Evolutionary conservation across 2,888 invertebrate genomes (phyloP).

Genomic region (Odontothrips loti): DNA sequence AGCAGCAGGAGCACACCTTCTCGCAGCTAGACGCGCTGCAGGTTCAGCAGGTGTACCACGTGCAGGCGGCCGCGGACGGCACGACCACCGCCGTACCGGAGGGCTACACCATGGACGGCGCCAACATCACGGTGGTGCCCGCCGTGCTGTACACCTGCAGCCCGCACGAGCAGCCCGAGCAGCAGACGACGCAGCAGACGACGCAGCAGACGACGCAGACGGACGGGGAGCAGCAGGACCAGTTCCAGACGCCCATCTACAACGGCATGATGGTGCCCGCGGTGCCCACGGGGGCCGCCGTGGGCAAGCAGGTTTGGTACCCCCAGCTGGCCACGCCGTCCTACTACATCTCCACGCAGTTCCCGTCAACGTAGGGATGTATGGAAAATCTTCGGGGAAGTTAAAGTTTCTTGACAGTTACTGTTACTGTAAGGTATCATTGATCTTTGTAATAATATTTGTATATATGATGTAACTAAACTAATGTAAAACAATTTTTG

Average conservation of each 20-base stretch:
- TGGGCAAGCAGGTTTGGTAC: constrained; percentile 4
- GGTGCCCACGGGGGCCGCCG: neutral
- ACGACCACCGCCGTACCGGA: neutral
- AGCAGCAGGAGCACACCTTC: constrained; percentile 16
- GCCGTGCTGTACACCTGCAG: neutral
- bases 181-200: neutral
- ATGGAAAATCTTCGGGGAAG: neutral
- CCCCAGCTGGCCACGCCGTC: neutral
- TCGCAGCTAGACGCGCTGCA: constrained; percentile 10
- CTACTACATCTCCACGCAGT: constrained; percentile 17
- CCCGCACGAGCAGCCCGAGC: constrained; percentile 2
- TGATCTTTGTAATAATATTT: neutral
- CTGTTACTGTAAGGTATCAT: neutral
- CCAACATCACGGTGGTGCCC: neutral
- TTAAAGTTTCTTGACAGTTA: neutral
- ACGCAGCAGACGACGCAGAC: neutral
- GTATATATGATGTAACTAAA: neutral
- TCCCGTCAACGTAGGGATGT: neutral
- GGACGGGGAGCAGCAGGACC: constrained; percentile 1
- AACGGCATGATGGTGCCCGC: constrained; percentile 16
- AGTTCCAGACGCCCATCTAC: constrained; percentile 6
- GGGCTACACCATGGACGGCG: constrained; percentile 12
- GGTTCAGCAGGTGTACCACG: constrained; percentile 10
- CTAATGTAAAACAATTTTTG: neutral
- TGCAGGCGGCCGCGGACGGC: constrained; percentile 1